phyloP scores from a whole-genome alignment of 2,888 invertebrate genomes.

The Limnephilus auricula region DNA sequence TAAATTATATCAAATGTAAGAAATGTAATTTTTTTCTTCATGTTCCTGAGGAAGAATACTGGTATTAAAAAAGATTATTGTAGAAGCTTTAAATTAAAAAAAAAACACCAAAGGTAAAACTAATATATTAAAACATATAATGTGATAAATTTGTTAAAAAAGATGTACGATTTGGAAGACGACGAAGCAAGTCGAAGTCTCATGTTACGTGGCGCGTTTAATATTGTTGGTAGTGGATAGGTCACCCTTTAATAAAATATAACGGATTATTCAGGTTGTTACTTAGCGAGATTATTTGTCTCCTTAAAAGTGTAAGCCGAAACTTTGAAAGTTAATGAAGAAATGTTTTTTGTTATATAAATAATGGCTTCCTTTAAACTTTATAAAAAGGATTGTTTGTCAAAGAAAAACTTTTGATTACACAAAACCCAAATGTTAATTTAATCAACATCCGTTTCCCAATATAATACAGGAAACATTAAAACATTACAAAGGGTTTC shows the following conservation, averaged over 20 bases:
- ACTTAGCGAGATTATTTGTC: not conserved
- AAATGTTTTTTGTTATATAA: conserved; percentile 5
- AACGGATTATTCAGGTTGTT: not conserved
- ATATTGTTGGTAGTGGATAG: not conserved
- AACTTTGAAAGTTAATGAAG: not conserved
- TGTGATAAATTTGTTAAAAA: too few relatives aligned
- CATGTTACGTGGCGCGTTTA: not conserved
- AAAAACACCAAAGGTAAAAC: too few relatives aligned
- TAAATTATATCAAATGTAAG: too few relatives aligned
- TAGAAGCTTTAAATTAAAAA: too few relatives aligned
- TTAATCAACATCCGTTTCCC: conserved; percentile 59
- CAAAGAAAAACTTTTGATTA: conserved; percentile 13
- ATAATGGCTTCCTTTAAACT: not conserved
- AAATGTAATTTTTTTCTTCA: too few relatives aligned
- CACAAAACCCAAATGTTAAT: conserved; percentile 47
- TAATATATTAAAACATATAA: too few relatives aligned
- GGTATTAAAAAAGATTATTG: too few relatives aligned
- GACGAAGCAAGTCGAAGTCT: not conserved
- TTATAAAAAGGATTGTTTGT: conserved; percentile 14
- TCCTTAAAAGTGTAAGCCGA: not conserved
- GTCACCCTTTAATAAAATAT: not conserved
- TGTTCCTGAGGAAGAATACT: too few relatives aligned
- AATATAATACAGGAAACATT: conserved; percentile 20
- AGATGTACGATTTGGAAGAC: not conserved
- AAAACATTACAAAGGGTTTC: conserved; percentile 33